A percentile compares a stretch with the other conserved stretches of the same genome.
Evolutionary conservation across 2,797 vertebrate species (phyloP).

Genomic region (Brachymystax lenok): DNA sequence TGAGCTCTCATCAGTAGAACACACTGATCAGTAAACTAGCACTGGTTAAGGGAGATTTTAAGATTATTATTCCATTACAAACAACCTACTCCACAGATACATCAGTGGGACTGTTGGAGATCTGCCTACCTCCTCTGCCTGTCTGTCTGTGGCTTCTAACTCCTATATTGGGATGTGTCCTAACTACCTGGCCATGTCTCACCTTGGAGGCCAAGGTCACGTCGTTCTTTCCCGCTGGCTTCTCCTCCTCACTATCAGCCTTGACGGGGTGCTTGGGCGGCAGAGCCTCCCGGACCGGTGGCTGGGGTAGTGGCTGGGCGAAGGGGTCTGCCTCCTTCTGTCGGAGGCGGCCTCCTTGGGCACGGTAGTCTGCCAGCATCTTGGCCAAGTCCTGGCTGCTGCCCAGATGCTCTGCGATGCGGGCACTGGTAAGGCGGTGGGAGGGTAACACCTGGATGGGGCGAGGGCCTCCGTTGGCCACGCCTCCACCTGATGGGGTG

Average conservation of each 20-base stretch:
- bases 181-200: slow-evolving; percentile 26
- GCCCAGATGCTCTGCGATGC: slow-evolving; percentile 85
- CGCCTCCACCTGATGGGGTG: slow-evolving; percentile 58
- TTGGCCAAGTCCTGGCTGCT: slow-evolving; percentile 83
- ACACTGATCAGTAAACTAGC: slow-evolving; percentile 20
- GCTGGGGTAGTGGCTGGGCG: slow-evolving; percentile 62
- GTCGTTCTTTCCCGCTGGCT: slow-evolving; percentile 75
- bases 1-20: neutral
- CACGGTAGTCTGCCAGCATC: slow-evolving; percentile 94
- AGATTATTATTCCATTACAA: neutral
- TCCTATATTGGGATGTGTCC: neutral
- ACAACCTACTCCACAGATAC: neutral
- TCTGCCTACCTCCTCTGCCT: too few species aligned
- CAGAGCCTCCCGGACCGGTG: slow-evolving; percentile 1
- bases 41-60: slow-evolving; percentile 16
- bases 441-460: slow-evolving; percentile 83
- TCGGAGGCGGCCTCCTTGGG: slow-evolving; percentile 89
- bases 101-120: neutral
- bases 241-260: slow-evolving; percentile 86
- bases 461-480: slow-evolving; percentile 78
- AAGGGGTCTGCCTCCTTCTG: slow-evolving; percentile 83
- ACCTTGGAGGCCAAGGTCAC: slow-evolving; percentile 89
- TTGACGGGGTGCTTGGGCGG: slow-evolving; percentile 70
- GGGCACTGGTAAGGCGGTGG: slow-evolving; percentile 85
- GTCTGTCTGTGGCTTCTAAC: neutral